Evolutionary conservation across 2,797 vertebrate species (phyloP), one percentile per base, ranked within the genome.

Genomic region (Gymnoscopelus microlampas): DNA sequence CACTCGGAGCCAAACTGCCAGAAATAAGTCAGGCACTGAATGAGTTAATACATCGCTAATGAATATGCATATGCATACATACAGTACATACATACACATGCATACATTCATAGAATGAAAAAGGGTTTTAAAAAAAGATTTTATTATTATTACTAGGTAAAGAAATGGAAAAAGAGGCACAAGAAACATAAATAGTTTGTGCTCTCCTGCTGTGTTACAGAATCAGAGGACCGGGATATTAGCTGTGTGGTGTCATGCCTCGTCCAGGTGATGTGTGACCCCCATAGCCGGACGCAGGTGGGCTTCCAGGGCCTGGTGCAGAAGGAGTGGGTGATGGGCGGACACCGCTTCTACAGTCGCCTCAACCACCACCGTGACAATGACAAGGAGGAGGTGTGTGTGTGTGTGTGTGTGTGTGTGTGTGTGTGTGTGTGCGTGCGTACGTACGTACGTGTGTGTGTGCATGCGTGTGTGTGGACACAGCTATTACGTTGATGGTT

Each of bases 221-320:
- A 98, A 53, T 82, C 91, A 0, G 94, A 96, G 0, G 97, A 98
- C 79, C 93, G 96, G 50, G 97, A 98, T 85, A 67, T 97, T 92
- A 94, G 95, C 87, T 96, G 97, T 50, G 83, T 97, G 72, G 89
- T 98, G 85, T 94, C 95, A 88, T 96, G 96, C 13, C 92, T 99
- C 87, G 95, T 96, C 67, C 97, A 98, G 94, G 92, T 98, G 70
- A 94, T 97, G 92, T 95, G 94, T 53, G 96, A 96, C 70, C 95
- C 96, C 0, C 90, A 95, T 12, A 83, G 89, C 35, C 93, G 97
- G 47, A 96, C 93, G 13, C 81, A 94, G 71, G 76, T 74, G 0
- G 97, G 97, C 11, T 97, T 98, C 92, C 97, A 98, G 89, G 87
- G 95, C 80, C 85, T 99, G 89, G 84, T 99, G 55, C 97, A 99